Evolutionary conservation across 2,113 vertebrate genomes (phyloP).

Genomic region (Ophiodon elongatus): DNA sequence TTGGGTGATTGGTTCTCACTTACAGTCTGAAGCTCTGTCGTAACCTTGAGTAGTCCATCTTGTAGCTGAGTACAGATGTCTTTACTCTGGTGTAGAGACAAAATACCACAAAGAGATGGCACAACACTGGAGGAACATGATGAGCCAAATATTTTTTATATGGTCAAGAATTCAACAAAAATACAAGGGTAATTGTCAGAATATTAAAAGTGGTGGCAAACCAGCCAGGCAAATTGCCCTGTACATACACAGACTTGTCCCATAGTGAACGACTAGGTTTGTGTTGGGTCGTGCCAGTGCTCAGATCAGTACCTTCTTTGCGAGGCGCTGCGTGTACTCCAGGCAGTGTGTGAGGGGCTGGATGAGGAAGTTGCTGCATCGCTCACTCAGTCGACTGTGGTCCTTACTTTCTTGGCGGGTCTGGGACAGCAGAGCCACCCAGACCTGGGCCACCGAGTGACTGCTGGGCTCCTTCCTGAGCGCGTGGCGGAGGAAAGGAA

Average conservation of each 20-base stretch:
- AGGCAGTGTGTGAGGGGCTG: constrained; percentile 87
- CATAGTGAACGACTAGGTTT: neutral
- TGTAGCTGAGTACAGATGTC: constrained; percentile 89
- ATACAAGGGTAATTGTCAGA: neutral
- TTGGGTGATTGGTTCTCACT: constrained; percentile 57
- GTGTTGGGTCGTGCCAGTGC: neutral
- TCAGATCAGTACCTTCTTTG: constrained; percentile 85
- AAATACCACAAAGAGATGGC: constrained; percentile 34
- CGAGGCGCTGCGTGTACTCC: constrained; percentile 88
- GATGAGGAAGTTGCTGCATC: constrained; percentile 82
- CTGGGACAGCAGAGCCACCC: constrained; percentile 88
- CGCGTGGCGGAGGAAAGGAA: neutral
- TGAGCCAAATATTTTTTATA: neutral
- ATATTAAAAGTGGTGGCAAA: neutral
- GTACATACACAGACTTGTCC: neutral
- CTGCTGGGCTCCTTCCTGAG: constrained; percentile 88
- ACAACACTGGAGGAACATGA: neutral
- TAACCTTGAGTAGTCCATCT: constrained; percentile 89
- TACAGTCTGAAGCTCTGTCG: constrained; percentile 89
- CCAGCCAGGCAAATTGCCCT: neutral
- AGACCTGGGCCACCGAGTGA: constrained; percentile 87
- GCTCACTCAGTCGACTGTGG: constrained; percentile 86
- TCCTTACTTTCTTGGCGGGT: constrained; percentile 90
- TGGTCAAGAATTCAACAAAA: neutral
- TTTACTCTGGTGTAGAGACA: constrained; percentile 83